A percentile compares a stretch with the other conserved stretches of the same genome.
Evolutionary conservation across 1,140 invertebrate species (phyloP).

Genomic region (Myzus persicae): DNA sequence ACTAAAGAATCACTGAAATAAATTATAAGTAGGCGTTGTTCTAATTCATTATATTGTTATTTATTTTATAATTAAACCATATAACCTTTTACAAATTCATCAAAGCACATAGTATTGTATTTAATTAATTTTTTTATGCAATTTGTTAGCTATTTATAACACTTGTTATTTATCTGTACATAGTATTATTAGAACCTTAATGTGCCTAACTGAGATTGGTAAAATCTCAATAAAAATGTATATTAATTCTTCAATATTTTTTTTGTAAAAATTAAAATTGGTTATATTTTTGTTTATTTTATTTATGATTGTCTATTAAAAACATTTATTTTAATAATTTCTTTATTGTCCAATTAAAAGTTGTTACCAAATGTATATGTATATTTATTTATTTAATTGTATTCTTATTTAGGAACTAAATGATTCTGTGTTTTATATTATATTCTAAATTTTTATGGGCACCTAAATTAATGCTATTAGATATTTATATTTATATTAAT

Average conservation of each 20-base stretch:
- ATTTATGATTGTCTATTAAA: neutral
- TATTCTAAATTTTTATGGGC: neutral
- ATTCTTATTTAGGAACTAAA: neutral
- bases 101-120: neutral
- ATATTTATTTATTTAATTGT: neutral
- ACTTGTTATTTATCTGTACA: neutral
- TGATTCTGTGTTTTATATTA: neutral
- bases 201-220: neutral
- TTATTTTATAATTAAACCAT: constrained; percentile 22
- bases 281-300: neutral
- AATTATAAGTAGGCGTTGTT: constrained; percentile 7
- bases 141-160: neutral
- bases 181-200: neutral
- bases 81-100: neutral
- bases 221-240: neutral
- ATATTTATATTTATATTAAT: neutral
- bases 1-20: neutral
- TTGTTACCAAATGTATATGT: neutral
- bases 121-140: neutral
- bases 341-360: neutral
- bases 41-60: constrained; percentile 33
- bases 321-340: neutral
- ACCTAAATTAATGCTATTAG: neutral
- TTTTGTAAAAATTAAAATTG: neutral
- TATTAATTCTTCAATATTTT: neutral